A percentile compares a stretch with the other conserved stretches of the same genome.
Conservation (phyloP, 2,113 vertebrate genomes). For the Sceloporus undulatus region DNA sequence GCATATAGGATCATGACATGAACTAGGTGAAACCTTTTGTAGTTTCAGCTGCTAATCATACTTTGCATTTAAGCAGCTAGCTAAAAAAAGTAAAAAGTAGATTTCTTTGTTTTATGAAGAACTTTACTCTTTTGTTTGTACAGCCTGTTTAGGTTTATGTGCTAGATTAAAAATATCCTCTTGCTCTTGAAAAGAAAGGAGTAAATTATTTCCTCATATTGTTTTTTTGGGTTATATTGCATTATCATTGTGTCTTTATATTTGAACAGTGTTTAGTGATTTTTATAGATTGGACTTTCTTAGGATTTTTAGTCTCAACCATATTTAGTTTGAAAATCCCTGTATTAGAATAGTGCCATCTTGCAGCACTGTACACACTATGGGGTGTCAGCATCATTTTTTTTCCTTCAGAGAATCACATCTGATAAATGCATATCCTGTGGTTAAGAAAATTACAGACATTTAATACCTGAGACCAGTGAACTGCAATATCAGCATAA, state of each 20-base stretch:
- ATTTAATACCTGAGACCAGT: slow-evolving; percentile 55
- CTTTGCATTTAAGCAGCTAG: too few relatives aligned
- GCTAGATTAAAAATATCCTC: too few relatives aligned
- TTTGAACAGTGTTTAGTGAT: slow-evolving; percentile 4
- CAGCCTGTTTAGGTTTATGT: too few relatives aligned
- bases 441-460: slow-evolving; percentile 66
- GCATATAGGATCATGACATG: too few relatives aligned
- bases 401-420: slow-evolving; percentile 36
- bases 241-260: slow-evolving; percentile 31
- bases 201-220: neutral
- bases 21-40: too few relatives aligned
- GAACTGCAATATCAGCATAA: slow-evolving; percentile 62
- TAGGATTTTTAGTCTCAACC: slow-evolving; percentile 47
- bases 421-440: slow-evolving; percentile 65
- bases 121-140: too few relatives aligned
- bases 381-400: slow-evolving; percentile 40
- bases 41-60: too few relatives aligned
- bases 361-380: slow-evolving; percentile 42
- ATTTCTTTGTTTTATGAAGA: too few relatives aligned
- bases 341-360: slow-evolving; percentile 32
- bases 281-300: neutral
- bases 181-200: neutral
- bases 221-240: neutral
- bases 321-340: slow-evolving; percentile 46
- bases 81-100: too few relatives aligned